phyloP scores from a whole-genome alignment of 2,113 vertebrate genomes.

The Lycaon pictus region DNA sequence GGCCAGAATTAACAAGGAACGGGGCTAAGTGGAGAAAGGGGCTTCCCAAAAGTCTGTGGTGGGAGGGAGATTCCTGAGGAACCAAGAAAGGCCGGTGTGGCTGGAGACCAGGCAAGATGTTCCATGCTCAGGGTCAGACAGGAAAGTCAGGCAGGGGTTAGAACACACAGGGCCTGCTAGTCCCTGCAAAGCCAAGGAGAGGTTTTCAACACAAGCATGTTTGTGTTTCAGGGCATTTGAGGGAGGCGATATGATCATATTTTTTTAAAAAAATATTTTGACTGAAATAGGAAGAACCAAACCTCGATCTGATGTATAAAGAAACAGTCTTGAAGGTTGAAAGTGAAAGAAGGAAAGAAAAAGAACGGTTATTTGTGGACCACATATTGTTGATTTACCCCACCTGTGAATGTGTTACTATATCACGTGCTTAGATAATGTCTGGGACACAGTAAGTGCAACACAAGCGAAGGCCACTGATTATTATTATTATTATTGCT shows the following conservation, averaged over 20 bases:
- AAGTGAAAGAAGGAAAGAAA: neutral
- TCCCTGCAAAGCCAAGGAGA: neutral
- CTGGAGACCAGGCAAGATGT: neutral
- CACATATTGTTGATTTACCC: neutral
- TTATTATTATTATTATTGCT: neutral
- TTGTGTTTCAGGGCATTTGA: neutral
- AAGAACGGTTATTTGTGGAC: neutral
- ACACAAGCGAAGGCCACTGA: neutral
- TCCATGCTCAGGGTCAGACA: neutral
- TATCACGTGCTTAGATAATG: neutral
- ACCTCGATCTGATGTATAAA: neutral
- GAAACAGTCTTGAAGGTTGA: neutral
- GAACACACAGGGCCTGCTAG: rapidly evolving
- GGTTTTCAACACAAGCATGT: neutral
- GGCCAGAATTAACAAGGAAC: neutral
- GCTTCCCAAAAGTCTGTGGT: neutral
- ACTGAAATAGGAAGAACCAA: neutral
- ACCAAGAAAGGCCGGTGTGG: neutral
- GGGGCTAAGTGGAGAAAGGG: neutral
- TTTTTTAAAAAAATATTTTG: constrained; percentile 4
- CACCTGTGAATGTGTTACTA: neutral
- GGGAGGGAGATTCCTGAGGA: neutral
- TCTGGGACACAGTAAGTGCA: neutral
- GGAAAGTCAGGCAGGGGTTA: neutral
- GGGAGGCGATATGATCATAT: neutral